Evolutionary conservation across 2,888 invertebrate genomes (phyloP), one percentile per base, ranked within the genome.

Genomic region (Campoletis raptor): DNA sequence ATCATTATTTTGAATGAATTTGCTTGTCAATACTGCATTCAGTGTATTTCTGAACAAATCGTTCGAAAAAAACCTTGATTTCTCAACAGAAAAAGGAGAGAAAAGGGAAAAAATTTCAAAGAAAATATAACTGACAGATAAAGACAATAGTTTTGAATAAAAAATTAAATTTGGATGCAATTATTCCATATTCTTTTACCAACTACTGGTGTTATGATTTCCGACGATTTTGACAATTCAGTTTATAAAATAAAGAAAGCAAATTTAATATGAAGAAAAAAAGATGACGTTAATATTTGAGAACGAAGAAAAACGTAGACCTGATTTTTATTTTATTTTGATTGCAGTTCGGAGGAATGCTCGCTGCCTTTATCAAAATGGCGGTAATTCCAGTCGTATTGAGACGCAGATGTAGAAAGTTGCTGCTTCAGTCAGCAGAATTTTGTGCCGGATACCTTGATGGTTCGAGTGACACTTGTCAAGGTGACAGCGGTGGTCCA

Each of bases 401-500:
- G 42, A 70, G 36, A 18, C 37, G 12, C 12, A 80, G 66, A 24
- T 87, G 87, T 69, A 40, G 5, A 0, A 64, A 67, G 57, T 74
- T 57, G 4, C 5, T 7, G 7, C 42, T 85, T 0, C 52, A 15
- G 18, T 48, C 1, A 7, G 77, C 74, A 7, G 85, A 88, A 83
- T 88, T 89, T 69, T 89, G 89, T 36, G 89, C 88, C 0, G 89
- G 89, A 30, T 83, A 78, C 42, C n/a, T 52, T 2, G 83, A 82
- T 36, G 87, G 73, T 0, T 64, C 48, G 0, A 24, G 72, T 40
- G 89, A 88, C 21, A 61, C 87, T 15, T 89, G 89, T 15, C 88
- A 88, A 45, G 88, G 89, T 24, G 89, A 89, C 69, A 86, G 87
- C 45, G 89, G 88, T n/a, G 89, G 89, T 18, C 88, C 88, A 1